phyloP scores from a whole-genome alignment of 64 coral and sea anemone genomes.

The Porites australiensis region DNA sequence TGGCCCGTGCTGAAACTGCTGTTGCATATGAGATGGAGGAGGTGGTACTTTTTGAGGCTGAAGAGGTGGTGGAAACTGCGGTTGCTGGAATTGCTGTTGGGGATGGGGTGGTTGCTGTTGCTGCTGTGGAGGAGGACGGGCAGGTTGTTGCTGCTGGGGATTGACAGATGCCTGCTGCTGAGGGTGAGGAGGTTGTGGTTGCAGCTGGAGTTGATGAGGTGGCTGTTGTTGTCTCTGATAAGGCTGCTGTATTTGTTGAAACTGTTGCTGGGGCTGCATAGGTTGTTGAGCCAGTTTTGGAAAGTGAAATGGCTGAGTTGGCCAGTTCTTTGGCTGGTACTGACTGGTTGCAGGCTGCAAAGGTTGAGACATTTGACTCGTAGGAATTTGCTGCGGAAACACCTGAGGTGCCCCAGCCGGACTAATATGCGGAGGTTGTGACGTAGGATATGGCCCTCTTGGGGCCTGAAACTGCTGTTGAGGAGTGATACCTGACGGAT shows the following conservation, averaged over 20 bases:
- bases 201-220: neutral
- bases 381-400: constrained; percentile 31
- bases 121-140: neutral
- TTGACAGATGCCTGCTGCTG: constrained; percentile 8
- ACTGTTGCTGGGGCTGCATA: constrained; percentile 55
- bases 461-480: constrained; percentile 43
- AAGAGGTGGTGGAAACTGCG: neutral
- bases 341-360: constrained; percentile 11
- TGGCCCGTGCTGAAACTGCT: neutral
- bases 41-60: neutral
- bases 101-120: neutral
- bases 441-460: constrained; percentile 23
- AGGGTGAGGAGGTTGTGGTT: neutral
- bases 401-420: constrained; percentile 15
- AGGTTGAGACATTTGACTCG: constrained; percentile 41
- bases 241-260: constrained; percentile 12
- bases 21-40: neutral
- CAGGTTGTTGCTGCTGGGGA: neutral
- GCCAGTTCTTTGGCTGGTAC: constrained; percentile 38
- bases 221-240: constrained; percentile 7
- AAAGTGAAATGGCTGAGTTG: constrained; percentile 46
- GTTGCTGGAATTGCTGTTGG: neutral
- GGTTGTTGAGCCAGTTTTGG: constrained; percentile 17
- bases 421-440: constrained; percentile 18
- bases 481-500: neutral